Evolutionary conservation across 2,113 vertebrate species (phyloP), one percentile per base, ranked within the genome.

Genomic region (Eonycteris spelaea): DNA sequence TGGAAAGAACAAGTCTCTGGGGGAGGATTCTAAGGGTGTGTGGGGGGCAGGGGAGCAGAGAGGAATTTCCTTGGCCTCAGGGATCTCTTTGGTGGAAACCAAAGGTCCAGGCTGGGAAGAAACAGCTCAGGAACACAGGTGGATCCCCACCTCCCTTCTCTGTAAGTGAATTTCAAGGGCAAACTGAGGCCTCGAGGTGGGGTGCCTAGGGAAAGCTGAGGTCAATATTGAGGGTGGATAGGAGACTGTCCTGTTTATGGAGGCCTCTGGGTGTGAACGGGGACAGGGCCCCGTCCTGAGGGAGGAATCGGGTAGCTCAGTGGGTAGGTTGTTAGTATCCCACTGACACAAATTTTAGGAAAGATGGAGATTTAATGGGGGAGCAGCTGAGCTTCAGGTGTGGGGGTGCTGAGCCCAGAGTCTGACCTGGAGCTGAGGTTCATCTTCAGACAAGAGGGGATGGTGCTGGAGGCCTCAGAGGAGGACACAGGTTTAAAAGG

Each of bases 1-100:
- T 40, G n/a, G n/a, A 95, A 13, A 71, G 15, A n/a, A 65, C 0
- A 0, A 19, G 9, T 53, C 61, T 43, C 6, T 0, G 0, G 35
- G 21, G 43, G 8, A 11, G 40, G 40, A 65, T 73, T 85, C 65
- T 38, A 28, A 85, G 24, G 43, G 9, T 40, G 3, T 13, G 1
- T 57, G 40, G 3, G 51, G 0, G 51, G 15, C 1, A 2, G 13
- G 48, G 40, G 45, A 35, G 65, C 74, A 57, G 75, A 73, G 22
- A 48, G 63, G 45, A 33, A 63, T 92, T 95, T 95, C 40, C 33
- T 38, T 55, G 70, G 59, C 30, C 53, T 87, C 0, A 0, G 51
- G 38, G 9, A 13, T 61, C 80, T 85, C 51, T 67, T n/a, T 71
- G 3, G 3, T 80, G 35, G 28, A 65, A 92, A 90, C 5, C 45